These are phyloP conservation scores for Pelobates fuscus DNA, from an alignment of 2,113 vertebrate species.

Conservation along the genomic window DNA sequence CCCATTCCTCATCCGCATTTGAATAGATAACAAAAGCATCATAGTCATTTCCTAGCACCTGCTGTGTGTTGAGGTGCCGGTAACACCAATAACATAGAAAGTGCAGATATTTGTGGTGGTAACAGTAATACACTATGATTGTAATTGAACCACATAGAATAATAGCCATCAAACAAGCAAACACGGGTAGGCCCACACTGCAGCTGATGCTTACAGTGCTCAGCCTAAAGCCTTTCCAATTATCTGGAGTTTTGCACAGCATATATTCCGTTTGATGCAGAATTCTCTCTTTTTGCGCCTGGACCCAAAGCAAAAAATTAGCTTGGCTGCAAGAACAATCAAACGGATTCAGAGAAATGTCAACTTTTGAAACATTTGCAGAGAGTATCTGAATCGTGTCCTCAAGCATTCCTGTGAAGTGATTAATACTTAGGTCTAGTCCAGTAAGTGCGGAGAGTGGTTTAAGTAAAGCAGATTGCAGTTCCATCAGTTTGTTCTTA, in stretches of 20 bases:
- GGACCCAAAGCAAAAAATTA: conserved; percentile 67
- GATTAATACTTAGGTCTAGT: conserved; percentile 70
- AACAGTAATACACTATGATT: conserved; percentile 68
- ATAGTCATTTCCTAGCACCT: conserved; percentile 60
- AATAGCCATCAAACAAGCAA: neutral
- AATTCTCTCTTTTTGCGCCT: conserved; percentile 56
- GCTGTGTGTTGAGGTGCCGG: conserved; percentile 33
- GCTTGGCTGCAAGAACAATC: conserved; percentile 65
- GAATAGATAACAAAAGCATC: conserved; percentile 79
- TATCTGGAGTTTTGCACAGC: conserved; percentile 55
- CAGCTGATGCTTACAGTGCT: conserved; percentile 58
- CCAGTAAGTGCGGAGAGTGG: conserved; percentile 55
- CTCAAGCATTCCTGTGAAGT: conserved; percentile 52
- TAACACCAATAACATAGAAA: conserved; percentile 61
- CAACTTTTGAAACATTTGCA: conserved; percentile 53
- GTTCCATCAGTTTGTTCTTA: conserved; percentile 66
- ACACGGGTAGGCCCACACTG: neutral
- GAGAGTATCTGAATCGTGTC: conserved; percentile 59
- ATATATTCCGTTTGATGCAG: conserved; percentile 53
- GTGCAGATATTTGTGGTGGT: conserved; percentile 66
- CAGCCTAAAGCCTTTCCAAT: conserved; percentile 32
- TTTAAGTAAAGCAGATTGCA: conserved; percentile 57
- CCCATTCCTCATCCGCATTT: conserved; percentile 75
- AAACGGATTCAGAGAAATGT: conserved; percentile 67
- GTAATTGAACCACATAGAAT: neutral